A percentile compares a stretch with the other conserved stretches of the same genome.
Conservation (phyloP, 2,888 invertebrate genomes). For the Archaeoteleia sp. region DNA sequence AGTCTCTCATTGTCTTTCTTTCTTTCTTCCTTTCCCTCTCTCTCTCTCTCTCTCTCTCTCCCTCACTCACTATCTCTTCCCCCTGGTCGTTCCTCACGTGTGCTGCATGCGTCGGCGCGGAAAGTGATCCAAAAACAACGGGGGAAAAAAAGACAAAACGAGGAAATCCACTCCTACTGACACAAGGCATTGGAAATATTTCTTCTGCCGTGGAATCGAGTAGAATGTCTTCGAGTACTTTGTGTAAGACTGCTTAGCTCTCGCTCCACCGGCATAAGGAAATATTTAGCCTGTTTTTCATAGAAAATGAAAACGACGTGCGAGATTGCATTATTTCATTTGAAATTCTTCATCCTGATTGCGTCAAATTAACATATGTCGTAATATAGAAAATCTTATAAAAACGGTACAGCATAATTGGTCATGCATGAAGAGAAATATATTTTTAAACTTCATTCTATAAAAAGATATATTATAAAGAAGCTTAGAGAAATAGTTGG, state of each 20-base stretch:
- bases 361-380: too few relatives aligned
- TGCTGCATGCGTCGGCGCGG: constrained; percentile 24
- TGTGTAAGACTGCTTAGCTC: not conserved
- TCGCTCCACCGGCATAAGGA: not conserved
- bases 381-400: too few relatives aligned
- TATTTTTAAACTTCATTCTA: too few relatives aligned
- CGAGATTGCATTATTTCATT: constrained; percentile 16
- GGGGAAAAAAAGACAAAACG: constrained; percentile 10
- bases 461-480: too few relatives aligned
- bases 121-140: constrained; percentile 28
- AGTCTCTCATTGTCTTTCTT: constrained; percentile 2
- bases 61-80: not conserved
- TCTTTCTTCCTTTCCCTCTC: too few relatives aligned
- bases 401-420: too few relatives aligned
- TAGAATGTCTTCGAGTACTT: not conserved
- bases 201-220: not conserved
- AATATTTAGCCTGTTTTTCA: constrained; percentile 20
- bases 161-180: constrained; percentile 35
- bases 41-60: constrained; percentile 2
- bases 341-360: too few relatives aligned
- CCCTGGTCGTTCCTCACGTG: constrained; percentile 1
- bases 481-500: too few relatives aligned
- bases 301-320: constrained; percentile 33
- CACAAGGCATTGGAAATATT: constrained; percentile 2
- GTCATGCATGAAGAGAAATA: too few relatives aligned